phyloP scores from a whole-genome alignment of 2,797 vertebrate genomes.

The Leptoclinus maculatus region DNA sequence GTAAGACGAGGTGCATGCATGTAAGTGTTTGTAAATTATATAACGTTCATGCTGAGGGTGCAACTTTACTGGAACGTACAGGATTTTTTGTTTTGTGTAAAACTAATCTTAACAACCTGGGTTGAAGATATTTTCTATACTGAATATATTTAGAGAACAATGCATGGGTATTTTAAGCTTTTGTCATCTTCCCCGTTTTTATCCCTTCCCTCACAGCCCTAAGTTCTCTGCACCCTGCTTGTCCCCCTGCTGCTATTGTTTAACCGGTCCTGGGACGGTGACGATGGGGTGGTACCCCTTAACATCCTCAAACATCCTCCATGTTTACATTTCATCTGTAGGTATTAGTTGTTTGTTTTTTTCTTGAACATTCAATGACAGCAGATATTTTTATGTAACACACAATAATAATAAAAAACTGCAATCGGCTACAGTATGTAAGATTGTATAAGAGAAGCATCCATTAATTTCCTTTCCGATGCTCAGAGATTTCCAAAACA shows the following conservation, averaged over 20 bases:
- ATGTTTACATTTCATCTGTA: no score
- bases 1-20: constrained; percentile 77
- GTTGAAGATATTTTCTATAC: neutral
- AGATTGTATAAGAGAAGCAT: neutral
- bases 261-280: no score
- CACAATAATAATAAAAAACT: neutral
- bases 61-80: neutral
- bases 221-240: constrained; percentile 34
- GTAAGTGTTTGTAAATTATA: neutral
- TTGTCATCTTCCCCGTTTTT: neutral
- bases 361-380: no score
- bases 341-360: no score
- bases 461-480: neutral
- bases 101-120: neutral
- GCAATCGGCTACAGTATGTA: neutral
- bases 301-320: no score
- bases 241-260: constrained; percentile 45
- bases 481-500: neutral
- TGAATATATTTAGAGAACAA: neutral
- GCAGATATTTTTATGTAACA: no score
- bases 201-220: constrained; percentile 15
- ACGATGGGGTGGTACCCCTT: no score
- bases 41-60: neutral
- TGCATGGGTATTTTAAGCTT: neutral
- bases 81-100: neutral